Percentiles rank a stretch among this genome's conserved stretches.
Evolutionary conservation across 64 coral and sea anemone species (phyloP).

Genomic region (Stichodactyla mertensii): DNA sequence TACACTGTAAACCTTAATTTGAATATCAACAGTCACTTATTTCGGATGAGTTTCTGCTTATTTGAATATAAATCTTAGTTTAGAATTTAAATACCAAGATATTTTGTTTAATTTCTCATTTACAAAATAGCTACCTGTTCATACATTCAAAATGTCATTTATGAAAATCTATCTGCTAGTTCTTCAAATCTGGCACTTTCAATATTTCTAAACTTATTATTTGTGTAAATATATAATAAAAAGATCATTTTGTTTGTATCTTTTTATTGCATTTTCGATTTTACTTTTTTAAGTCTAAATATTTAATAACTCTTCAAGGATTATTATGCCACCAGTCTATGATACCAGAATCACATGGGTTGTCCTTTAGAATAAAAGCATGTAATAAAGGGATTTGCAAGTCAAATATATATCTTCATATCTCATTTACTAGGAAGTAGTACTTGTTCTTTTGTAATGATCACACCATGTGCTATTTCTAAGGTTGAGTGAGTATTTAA

Average conservation of each 20-base stretch:
- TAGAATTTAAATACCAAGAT: neutral
- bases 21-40: no score
- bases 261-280: no score
- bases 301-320: no score
- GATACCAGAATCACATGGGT: neutral
- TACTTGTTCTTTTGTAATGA: neutral
- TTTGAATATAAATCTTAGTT: no score
- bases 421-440: neutral
- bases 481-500: neutral
- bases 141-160: neutral
- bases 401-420: neutral
- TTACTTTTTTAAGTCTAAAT: no score
- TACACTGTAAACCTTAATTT: no score
- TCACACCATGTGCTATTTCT: neutral
- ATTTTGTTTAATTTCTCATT: neutral
- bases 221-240: neutral
- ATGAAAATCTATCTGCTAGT: neutral
- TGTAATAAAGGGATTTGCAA: neutral
- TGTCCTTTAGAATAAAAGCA: neutral
- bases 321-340: neutral
- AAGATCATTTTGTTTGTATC: neutral
- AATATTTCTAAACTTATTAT: neutral
- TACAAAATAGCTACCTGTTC: neutral
- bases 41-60: no score
- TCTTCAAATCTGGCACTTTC: neutral